Evolutionary conservation across 1,140 invertebrate genomes (phyloP), one percentile per base, ranked within the genome.

Genomic region (Berghia stephanieae): DNA sequence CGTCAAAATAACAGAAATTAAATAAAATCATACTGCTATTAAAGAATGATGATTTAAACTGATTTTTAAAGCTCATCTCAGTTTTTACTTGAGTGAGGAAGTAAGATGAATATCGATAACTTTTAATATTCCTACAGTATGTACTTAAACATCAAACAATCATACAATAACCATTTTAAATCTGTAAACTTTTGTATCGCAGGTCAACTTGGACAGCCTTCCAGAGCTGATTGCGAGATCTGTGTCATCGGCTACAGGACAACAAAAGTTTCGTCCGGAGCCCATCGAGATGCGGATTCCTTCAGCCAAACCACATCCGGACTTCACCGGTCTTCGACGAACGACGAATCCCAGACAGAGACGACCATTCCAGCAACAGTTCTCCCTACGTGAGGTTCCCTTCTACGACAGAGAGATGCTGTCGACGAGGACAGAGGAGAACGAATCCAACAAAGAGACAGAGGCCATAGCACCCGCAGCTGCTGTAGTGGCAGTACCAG

Each of bases 351-450:
- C 74, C n/a, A 43, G 79, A 0, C 79, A 80, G 42, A 67, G 79
- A 38, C 24, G 79, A 40, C 79, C 79, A 0, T 80, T 80, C 57
- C 79, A 80, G 42, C 76, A 76, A 1, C 79, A 80, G 75, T 76
- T 76, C 36, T 80, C 79, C 27, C 66, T 80, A 60, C 40, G 79
- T 5, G 79, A 76, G 27, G 74, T 80, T 57, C 76, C 75, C 44
- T 74, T 74, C 49, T 72, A 77, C 57, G 69, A 66, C 71, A 57
- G 24, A 24, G 24, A 3, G 71, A 31, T 42, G 13, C 55, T 36
- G 21, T 31, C 21, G 36, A 38, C 42, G 27, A 52, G 5, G 40
- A 68, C 31, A 55, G n/a, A 27, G 52, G 46, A 8, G 49, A 21
- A 36, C 49, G n/a, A n/a, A n/a, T n/a, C n/a, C n/a, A n/a, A n/a